These are phyloP conservation scores for Zaprionus vittiger DNA, from an alignment of 1,140 invertebrate species.

Conservation along the genomic window DNA sequence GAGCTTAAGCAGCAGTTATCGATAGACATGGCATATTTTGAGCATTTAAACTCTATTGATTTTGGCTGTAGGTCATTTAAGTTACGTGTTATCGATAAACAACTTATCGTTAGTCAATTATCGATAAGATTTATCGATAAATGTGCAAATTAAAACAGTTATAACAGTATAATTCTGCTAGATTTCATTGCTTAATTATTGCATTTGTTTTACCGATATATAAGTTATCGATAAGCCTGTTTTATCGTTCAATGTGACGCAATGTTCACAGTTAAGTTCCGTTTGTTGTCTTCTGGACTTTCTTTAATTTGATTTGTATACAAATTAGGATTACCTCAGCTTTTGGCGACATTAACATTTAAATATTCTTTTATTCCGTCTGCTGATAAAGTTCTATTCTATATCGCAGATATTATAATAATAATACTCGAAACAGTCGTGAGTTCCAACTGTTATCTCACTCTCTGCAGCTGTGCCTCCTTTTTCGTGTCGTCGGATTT, in stretches of 20 bases:
- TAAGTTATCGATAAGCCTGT: neutral
- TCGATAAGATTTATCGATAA: neutral
- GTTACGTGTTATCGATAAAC: too few relatives aligned
- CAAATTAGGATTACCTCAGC: slow-evolving; percentile 4
- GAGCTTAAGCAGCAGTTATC: neutral
- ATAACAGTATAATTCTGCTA: too few relatives aligned
- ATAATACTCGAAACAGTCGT: neutral
- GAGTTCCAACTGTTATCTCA: neutral
- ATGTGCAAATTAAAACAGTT: too few relatives aligned
- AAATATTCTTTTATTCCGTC: neutral
- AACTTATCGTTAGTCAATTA: too few relatives aligned
- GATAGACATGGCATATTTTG: neutral
- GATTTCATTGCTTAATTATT: neutral
- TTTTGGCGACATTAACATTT: neutral
- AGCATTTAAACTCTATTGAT: too few relatives aligned
- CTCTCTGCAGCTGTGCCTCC: slow-evolving; percentile 2
- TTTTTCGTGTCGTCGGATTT: slow-evolving; percentile 12
- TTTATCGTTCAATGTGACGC: neutral
- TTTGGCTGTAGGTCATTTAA: too few relatives aligned
- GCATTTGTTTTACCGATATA: neutral
- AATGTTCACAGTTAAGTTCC: neutral
- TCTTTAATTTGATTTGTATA: neutral
- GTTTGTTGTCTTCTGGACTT: neutral
- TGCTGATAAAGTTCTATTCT: neutral
- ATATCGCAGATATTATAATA: neutral